Base-by-base conservation (phyloP, 2,888 invertebrate species). In the Galerucella calmariensis region DNA sequence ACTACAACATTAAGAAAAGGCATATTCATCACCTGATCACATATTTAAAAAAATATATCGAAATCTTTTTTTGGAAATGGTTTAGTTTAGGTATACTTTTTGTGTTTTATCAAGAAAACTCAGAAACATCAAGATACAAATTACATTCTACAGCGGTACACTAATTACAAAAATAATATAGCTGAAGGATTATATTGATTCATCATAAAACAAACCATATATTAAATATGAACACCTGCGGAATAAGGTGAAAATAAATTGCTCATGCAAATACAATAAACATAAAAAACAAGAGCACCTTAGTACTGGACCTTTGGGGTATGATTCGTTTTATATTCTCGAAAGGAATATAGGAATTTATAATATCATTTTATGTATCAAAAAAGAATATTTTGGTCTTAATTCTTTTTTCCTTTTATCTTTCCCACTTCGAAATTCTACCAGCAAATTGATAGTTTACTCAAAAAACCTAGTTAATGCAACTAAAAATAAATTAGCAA, bases 1-100 rank as follows among this genome's bases (percentile, higher is more conserved):
- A 85, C 77, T 83, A 78, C 67, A 72, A 76, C 79, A 78, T 82
- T 82, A 81, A 81, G 79, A 86, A 85, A 87, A 87, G 86, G 87
- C 86, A 86, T 86, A 84, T 83, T 84, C 84, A 87, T 87, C 87
- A 87, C 87, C 86, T 86, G 87, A 84, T 82, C 81, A 79, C 79
- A 80, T 77, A 79, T 83, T 84, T 79, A 84, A 84, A 84, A 83
- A 84, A 83, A 84, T 83, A 83, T 81, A 78, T 78, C 76, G 69
- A 76, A 69, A 72, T 72, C 35, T 70, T 63, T 70, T 35, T 46
- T 62, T 69, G 46, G 44, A 51, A 70, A 46, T 65, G 63, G 63
- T 46, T 65, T 46, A 46, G 10, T 10, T 20, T 65, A 46, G 11
- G 20, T 20, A 20, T 20, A 16, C 10, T 65, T 65, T 46, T 65